Evolutionary conservation across 2,888 invertebrate genomes (phyloP), one percentile per base, ranked within the genome.

Genomic region (Phyllotreta cruciferae): DNA sequence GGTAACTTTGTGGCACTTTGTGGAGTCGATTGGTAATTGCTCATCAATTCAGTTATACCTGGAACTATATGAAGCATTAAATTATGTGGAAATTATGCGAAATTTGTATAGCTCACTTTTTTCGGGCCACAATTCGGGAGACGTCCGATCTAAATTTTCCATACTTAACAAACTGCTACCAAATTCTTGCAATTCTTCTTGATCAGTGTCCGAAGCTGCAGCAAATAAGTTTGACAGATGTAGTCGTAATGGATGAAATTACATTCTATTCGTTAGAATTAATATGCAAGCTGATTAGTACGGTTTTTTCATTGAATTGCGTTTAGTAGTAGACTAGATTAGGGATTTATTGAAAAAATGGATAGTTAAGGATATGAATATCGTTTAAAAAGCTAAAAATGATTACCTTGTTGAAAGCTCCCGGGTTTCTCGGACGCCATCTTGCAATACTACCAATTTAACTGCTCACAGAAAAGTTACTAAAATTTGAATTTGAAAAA

Each of bases 51-150:
- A 24, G 91, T 90, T 67, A 96, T 90, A 70, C 96, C 96, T 79
- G 95, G 94, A 85, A 96, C 96, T 92, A 82, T 13, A 50, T 50
- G 38, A 56, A n/a, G 47, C 10, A 37, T 56, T 56, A 60, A 34
- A 60, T 24, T 52, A 41, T 44, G 34, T 42, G 8, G 14, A 11
- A 37, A 58, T 34, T 10, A 24, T 24, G 45, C 45, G 11, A 53
- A 35, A 13, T 36, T 47, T 41, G 37, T 13, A 14, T 36, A 39
- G 63, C 60, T 88, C 86, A 95, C 96, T 92, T 84, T 93, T 92
- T 82, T 96, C 96, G 24, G 96, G 96, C 97, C 97, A 98, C 75
- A 97, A 82, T 79, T 97, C 96, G 37, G 97, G 97, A 1, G 97
- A 97, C n/a, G 93, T 89, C 73, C 97, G 87, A 81, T 96, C 96